Base-by-base conservation (phyloP, 2,797 vertebrate species). In the Coccyzus lansbergi region DNA sequence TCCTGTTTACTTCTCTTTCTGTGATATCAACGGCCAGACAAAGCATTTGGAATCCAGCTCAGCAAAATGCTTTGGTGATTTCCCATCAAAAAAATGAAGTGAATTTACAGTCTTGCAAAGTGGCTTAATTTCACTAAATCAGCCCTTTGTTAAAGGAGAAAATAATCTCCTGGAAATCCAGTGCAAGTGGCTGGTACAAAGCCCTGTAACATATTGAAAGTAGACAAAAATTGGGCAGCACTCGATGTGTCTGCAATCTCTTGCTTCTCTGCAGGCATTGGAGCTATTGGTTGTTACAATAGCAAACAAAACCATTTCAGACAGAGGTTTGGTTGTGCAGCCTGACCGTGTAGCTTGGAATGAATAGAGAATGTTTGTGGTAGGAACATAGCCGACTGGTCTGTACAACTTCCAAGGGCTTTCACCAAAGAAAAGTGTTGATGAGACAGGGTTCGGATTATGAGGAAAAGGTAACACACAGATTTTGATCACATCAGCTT, bases 41-140 rank as follows among this genome's bases (percentile, higher is more conserved):
- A 78, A 12, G 22, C 24, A 44, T 69, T 93, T 28, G 24, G 26
- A 78, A 20, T 60, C 74, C 56, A 71, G 72, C 38, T 58, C 53
- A 71, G 28, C 22, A 71, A 90, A 82, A 69, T 8, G 9, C 42
- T 94, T 86, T 40, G 36, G 14, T 70, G 56, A 49, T 59, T 94
- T 84, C 64, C 52, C 22, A 46, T 56, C 55, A 84, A 84, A 90
- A 90, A 76, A 86, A 1, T 3, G 5, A 64, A 69, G 10, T 62
- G 46, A 84, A 52, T 69, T 84, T 79, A 9, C 40, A 51, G 29
- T 12, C 42, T 69, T 72, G 34, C 22, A 24, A 76, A 71, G 31
- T 52, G 44, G 28, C 25, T 55, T 76, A 12, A 89, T 77, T 90
- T 87, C 56, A 59, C 84, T 72, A 86, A 52, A n/a, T 69, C 34